Evolutionary conservation across 2,888 invertebrate genomes (phyloP).

Genomic region (Cataglyphis altisquamis): DNA sequence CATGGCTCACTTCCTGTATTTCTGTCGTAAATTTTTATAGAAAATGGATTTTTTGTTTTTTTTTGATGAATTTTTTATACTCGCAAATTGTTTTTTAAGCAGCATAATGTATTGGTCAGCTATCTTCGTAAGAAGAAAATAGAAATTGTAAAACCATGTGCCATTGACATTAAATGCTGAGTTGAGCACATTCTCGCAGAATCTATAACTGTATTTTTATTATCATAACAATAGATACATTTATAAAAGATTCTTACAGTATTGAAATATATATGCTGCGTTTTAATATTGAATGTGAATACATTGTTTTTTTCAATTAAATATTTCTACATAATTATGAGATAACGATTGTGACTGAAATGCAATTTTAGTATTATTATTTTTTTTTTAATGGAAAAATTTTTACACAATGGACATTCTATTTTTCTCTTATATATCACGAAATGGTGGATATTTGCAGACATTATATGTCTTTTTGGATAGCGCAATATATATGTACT

Average conservation of each 20-base stretch:
- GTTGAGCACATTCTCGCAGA: neutral
- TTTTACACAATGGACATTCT: neutral
- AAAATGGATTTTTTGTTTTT: constrained; percentile 14
- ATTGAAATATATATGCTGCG: neutral
- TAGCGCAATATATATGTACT: neutral
- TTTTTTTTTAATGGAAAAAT: neutral
- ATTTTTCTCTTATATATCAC: neutral
- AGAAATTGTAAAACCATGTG: neutral
- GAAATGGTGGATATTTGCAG: neutral
- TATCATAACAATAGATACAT: neutral
- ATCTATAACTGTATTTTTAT: neutral
- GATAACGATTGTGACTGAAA: neutral
- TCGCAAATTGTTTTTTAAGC: constrained; percentile 19
- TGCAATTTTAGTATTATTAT: neutral
- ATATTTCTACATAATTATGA: neutral
- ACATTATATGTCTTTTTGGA: neutral
- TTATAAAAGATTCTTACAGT: neutral
- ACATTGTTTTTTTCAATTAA: neutral
- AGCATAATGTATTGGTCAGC: neutral
- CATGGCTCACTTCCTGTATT: constrained; percentile 14
- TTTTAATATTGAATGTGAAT: neutral
- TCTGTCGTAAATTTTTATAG: constrained; percentile 24
- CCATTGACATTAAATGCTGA: neutral
- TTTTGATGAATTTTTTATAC: constrained; percentile 12
- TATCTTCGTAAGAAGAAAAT: neutral